These are phyloP conservation scores for Puntigrus tetrazona DNA, from an alignment of 2,113 vertebrate species.

Conservation along the genomic window DNA sequence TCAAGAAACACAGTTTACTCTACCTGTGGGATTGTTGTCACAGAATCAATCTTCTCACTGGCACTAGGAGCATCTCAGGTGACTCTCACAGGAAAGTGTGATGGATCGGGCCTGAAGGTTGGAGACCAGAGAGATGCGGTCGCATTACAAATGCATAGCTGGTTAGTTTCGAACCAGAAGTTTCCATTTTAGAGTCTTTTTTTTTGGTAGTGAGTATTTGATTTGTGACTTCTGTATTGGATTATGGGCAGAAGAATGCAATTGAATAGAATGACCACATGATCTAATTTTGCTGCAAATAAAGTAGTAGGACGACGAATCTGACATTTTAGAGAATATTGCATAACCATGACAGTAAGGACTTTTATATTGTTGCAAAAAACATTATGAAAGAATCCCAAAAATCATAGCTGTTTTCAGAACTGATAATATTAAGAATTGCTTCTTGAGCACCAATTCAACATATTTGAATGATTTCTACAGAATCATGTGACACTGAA, in stretches of 20 bases:
- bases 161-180: background rate
- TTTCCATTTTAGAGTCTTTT: background rate
- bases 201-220: background rate
- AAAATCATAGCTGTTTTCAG: background rate
- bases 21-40: conserved; percentile 45
- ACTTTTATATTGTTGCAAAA: background rate
- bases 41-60: conserved; percentile 43
- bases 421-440: background rate
- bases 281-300: background rate
- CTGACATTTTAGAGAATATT: background rate
- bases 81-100: background rate
- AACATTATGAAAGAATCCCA: background rate
- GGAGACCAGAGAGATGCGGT: conserved; percentile 3
- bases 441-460: background rate
- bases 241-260: background rate
- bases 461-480: background rate
- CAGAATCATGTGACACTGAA: background rate
- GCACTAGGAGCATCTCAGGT: conserved; percentile 22
- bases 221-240: background rate
- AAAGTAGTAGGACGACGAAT: background rate
- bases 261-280: background rate
- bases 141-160: background rate
- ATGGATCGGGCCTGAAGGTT: conserved; percentile 20
- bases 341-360: background rate
- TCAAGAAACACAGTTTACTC: conserved; percentile 47